Conservation (phyloP, 2,797 vertebrate genomes). For the Tenualosa ilisha region DNA sequence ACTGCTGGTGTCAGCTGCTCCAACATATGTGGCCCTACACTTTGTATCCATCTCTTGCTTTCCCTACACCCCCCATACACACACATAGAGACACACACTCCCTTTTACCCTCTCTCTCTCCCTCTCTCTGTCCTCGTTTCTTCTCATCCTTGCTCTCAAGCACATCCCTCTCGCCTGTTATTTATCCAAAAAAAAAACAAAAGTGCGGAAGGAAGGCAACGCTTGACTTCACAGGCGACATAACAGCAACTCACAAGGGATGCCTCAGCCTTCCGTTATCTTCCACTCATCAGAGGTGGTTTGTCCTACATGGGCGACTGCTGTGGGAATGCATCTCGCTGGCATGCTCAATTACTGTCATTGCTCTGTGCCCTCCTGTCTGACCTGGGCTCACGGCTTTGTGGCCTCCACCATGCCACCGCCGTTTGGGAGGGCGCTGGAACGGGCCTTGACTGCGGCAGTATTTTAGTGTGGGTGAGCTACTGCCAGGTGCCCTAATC, state of each 20-base stretch:
- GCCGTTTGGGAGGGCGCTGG: background rate
- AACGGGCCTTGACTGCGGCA: slow-evolving; percentile 27
- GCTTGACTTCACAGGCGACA: slow-evolving; percentile 32
- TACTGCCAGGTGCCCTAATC: slow-evolving; percentile 46
- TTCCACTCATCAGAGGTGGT: slow-evolving; percentile 4
- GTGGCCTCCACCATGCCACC: background rate
- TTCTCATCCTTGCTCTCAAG: slow-evolving; percentile 21
- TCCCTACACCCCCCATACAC: background rate
- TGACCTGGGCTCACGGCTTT: background rate
- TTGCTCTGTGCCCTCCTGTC: background rate
- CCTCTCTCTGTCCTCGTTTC: slow-evolving; percentile 14
- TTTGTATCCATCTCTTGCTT: slow-evolving; percentile 10
- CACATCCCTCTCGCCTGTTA: slow-evolving; percentile 28
- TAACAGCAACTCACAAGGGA: slow-evolving; percentile 35
- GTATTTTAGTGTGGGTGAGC: slow-evolving; percentile 43
- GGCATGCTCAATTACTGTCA: background rate
- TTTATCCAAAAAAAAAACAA: slow-evolving; percentile 33
- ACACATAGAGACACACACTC: background rate
- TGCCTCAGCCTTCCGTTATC: background rate
- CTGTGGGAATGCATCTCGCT: background rate
- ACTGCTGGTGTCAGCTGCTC: background rate
- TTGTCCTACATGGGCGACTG: slow-evolving; percentile 12
- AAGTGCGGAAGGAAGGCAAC: background rate
- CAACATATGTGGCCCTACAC: slow-evolving; percentile 15
- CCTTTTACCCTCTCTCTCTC: background rate